Evolutionary conservation across 2,888 invertebrate genomes (phyloP).

Genomic region (Cryptosula pallasiana): DNA sequence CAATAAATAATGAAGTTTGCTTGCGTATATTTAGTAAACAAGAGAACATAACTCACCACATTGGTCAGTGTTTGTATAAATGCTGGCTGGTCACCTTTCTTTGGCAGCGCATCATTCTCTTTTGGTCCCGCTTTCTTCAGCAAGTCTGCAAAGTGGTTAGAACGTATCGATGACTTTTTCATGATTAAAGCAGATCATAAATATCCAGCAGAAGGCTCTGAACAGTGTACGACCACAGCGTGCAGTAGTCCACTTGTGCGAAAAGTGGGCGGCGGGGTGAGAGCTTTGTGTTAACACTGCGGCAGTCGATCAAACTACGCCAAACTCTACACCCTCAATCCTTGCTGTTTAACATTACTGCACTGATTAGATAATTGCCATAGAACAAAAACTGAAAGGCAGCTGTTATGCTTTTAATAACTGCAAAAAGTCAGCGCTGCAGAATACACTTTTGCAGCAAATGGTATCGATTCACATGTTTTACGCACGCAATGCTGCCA

Average conservation of each 20-base stretch:
- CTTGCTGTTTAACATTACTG: slow-evolving; percentile 3
- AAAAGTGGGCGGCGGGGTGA: too few relatives aligned
- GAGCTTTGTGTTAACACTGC: neutral
- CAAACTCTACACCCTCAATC: neutral
- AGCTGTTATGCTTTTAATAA: slow-evolving; percentile 16
- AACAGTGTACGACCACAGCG: neutral
- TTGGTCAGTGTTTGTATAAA: slow-evolving; percentile 39
- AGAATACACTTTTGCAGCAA: neutral
- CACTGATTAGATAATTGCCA: slow-evolving; percentile 11
- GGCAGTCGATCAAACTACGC: neutral
- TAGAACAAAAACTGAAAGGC: neutral
- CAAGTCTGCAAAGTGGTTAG: neutral
- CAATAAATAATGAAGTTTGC: too few relatives aligned
- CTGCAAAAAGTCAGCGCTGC: neutral
- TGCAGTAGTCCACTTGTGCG: too few relatives aligned
- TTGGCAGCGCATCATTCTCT: slow-evolving; percentile 12
- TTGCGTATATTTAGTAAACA: too few relatives aligned
- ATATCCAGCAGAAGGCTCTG: neutral
- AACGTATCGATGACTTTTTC: neutral
- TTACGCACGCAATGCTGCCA: too few relatives aligned
- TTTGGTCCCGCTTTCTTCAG: slow-evolving; percentile 24
- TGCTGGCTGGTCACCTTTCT: slow-evolving; percentile 37
- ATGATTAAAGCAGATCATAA: neutral
- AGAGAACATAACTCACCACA: too few relatives aligned
- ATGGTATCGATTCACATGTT: too few relatives aligned